phyloP scores from a whole-genome alignment of 2,113 vertebrate genomes.

The Glaucomys volans region DNA sequence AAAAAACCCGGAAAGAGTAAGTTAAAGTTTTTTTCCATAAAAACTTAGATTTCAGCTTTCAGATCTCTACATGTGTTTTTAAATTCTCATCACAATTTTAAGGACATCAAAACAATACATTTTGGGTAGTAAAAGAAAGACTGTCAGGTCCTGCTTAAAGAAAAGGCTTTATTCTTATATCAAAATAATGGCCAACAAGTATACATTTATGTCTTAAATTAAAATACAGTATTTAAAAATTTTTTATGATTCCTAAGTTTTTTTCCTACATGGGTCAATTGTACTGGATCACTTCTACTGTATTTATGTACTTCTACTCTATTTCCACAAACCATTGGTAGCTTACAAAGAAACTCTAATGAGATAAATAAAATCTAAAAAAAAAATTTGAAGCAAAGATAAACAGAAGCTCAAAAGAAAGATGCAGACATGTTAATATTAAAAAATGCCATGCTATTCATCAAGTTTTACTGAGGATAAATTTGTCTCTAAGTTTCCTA shows the following conservation, averaged over 20 bases:
- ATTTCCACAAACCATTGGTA: constrained; percentile 6
- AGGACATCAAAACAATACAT: constrained; percentile 30
- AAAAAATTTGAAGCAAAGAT: neutral
- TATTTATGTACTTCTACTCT: neutral
- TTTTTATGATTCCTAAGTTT: constrained; percentile 9
- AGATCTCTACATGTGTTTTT: neutral
- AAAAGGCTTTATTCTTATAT: neutral
- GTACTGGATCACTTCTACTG: neutral
- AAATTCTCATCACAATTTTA: constrained; percentile 35
- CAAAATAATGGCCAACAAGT: neutral
- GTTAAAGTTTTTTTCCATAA: neutral
- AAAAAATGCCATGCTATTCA: constrained; percentile 9
- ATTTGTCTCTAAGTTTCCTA: constrained; percentile 33
- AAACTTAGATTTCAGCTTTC: neutral
- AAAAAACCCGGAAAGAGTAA: neutral
- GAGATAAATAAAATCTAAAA: neutral
- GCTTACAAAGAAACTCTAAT: constrained; percentile 25
- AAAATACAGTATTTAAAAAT: neutral
- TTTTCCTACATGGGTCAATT: neutral
- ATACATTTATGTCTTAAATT: constrained; percentile 33
- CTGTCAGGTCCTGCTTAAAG: neutral
- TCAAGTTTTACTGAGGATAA: neutral
- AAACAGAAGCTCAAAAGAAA: constrained; percentile 8
- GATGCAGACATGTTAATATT: neutral
- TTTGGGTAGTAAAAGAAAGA: neutral